phyloP scores from a whole-genome alignment of 2,888 invertebrate species.

The Deilephila porcellus region DNA sequence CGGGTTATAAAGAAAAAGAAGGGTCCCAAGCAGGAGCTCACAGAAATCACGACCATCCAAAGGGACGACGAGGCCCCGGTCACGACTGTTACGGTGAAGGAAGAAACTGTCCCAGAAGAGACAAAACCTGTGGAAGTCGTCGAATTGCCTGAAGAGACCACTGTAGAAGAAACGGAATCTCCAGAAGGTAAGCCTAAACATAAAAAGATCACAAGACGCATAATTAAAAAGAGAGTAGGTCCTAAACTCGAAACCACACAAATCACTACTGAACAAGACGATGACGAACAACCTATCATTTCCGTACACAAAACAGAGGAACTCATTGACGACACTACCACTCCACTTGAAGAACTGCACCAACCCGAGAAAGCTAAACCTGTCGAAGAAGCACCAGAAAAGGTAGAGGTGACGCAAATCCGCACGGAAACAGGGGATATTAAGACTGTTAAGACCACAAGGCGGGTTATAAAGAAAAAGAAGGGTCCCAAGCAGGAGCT shows the following conservation, averaged over 20 bases:
- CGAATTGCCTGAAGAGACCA: slow-evolving; percentile 54
- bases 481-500: slow-evolving; percentile 39
- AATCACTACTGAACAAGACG: slow-evolving; percentile 55
- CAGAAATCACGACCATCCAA: slow-evolving; percentile 43
- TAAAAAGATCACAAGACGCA: slow-evolving; percentile 41
- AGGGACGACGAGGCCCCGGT: slow-evolving; percentile 38
- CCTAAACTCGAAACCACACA: slow-evolving; percentile 42
- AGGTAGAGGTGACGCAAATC: slow-evolving; percentile 60
- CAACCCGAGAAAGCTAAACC: slow-evolving; percentile 38
- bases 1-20: slow-evolving; percentile 54
- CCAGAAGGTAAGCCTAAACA: slow-evolving; percentile 54
- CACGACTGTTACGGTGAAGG: slow-evolving; percentile 37
- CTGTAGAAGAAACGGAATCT: slow-evolving; percentile 37
- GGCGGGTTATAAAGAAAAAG: slow-evolving; percentile 35
- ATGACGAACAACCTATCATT: slow-evolving; percentile 35
- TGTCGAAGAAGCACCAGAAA: slow-evolving; percentile 58
- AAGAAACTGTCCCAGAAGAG: slow-evolving; percentile 51
- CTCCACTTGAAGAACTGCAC: slow-evolving; percentile 37
- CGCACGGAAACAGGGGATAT: slow-evolving; percentile 46
- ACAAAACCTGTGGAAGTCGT: slow-evolving; percentile 33
- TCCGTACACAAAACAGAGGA: slow-evolving; percentile 46
- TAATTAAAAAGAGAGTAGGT: slow-evolving; percentile 54
- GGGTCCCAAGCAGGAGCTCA: slow-evolving; percentile 44
- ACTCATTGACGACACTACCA: slow-evolving; percentile 38
- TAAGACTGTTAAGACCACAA: slow-evolving; percentile 36